These are phyloP conservation scores for Mellilla xanthometata DNA, from an alignment of 2,888 invertebrate species.

Conservation along the genomic window DNA sequence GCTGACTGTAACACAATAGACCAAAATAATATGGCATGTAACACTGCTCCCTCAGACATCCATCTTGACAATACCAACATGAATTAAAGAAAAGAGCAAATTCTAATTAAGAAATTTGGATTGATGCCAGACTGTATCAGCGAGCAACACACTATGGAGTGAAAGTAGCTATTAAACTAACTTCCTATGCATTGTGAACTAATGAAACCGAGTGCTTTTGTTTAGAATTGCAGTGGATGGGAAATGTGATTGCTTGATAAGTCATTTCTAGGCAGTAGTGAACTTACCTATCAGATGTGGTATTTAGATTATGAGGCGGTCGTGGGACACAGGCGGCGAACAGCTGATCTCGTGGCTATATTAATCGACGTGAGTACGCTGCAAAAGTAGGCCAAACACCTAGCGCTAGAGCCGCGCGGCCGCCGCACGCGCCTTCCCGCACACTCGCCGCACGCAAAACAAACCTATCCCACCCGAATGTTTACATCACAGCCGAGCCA, in stretches of 20 bases:
- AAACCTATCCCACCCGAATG: conserved; percentile 52
- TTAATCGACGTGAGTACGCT: conserved; percentile 71
- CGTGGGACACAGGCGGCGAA: conserved; percentile 54
- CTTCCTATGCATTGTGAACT: conserved; percentile 40
- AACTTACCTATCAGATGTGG: conserved; percentile 46
- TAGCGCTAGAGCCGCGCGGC: conserved; percentile 52
- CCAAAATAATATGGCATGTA: not conserved
- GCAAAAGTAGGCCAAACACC: conserved; percentile 79
- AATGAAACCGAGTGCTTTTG: conserved; percentile 26
- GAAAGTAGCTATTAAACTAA: conserved; percentile 48
- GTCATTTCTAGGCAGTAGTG: conserved; percentile 14
- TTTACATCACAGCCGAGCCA: conserved; percentile 63
- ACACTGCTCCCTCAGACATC: conserved; percentile 15
- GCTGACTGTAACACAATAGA: too few species aligned
- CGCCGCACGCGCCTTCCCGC: conserved; percentile 56
- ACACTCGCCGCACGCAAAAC: conserved; percentile 46
- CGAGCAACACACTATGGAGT: conserved; percentile 39
- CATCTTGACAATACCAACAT: conserved; percentile 33
- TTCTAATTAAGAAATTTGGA: conserved; percentile 67
- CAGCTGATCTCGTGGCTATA: conserved; percentile 80
- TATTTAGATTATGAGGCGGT: conserved; percentile 31
- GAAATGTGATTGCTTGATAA: conserved; percentile 17
- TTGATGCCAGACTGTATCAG: conserved; percentile 56
- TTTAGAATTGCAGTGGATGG: conserved; percentile 23
- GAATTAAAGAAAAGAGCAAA: conserved; percentile 54